A percentile compares a stretch with the other conserved stretches of the same genome.
Conservation (phyloP, 2,113 vertebrate species). For the Edolisoma coerulescens region DNA sequence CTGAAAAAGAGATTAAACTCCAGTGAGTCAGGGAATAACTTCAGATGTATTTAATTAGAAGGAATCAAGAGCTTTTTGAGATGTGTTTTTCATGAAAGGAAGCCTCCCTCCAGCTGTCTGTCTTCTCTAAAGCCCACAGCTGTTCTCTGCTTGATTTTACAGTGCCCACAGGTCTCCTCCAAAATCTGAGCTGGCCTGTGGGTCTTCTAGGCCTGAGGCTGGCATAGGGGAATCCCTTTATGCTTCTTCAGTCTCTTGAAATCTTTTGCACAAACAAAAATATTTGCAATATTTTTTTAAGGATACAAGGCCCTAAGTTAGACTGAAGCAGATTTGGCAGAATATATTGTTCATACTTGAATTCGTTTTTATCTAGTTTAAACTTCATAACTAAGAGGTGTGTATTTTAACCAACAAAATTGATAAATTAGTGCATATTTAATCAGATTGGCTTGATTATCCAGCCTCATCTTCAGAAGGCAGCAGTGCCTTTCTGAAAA, state of each 20-base stretch:
- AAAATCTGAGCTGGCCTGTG: not conserved
- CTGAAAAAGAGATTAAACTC: not conserved
- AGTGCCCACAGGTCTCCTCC: not conserved
- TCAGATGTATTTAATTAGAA: not conserved
- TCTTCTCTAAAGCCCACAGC: not conserved
- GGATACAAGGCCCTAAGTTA: not conserved
- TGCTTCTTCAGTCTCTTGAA: not conserved
- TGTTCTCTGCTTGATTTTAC: not conserved
- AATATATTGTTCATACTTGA: not conserved
- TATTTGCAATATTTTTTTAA: not conserved
- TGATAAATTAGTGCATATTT: not conserved
- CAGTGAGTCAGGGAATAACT: not conserved
- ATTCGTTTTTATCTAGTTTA: not conserved
- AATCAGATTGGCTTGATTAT: not conserved
- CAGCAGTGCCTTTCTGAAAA: not conserved
- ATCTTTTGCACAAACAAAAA: not conserved
- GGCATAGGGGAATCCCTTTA: accelerated
- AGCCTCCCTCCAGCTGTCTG: not conserved
- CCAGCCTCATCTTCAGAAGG: not conserved
- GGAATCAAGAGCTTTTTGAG: not conserved
- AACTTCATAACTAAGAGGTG: not conserved
- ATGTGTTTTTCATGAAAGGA: not conserved
- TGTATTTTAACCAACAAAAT: not conserved
- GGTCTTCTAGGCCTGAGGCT: not conserved
- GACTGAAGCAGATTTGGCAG: not conserved